A percentile compares a stretch with the other conserved stretches of the same genome.
phyloP scores from a whole-genome alignment of 2,113 vertebrate species.

The Heterocephalus glaber region DNA sequence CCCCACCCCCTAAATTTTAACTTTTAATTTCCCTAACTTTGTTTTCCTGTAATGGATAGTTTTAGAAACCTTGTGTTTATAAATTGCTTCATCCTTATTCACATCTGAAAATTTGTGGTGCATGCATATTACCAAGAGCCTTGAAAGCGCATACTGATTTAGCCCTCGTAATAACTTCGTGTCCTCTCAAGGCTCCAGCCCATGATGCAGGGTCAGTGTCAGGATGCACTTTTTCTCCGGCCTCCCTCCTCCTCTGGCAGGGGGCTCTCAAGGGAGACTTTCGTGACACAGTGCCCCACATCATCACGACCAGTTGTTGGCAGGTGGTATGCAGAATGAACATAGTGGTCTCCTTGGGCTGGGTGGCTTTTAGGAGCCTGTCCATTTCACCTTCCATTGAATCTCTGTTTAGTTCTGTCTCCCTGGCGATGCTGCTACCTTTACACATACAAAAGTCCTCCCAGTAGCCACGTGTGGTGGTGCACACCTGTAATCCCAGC shows the following conservation, averaged over 20 bases:
- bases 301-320: background rate
- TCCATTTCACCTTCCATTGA: background rate
- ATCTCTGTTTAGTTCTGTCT: background rate
- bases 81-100: background rate
- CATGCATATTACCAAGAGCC: background rate
- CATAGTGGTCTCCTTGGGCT: background rate
- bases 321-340: background rate
- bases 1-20: background rate
- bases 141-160: background rate
- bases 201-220: background rate
- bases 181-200: background rate
- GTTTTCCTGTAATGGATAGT: background rate
- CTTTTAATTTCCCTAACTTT: conserved; percentile 35
- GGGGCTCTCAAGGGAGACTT: background rate
- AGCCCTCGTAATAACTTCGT: background rate
- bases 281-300: background rate
- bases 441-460: background rate
- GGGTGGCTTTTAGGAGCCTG: background rate
- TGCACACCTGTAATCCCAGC: background rate
- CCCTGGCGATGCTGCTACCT: background rate
- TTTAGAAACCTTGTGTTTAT: background rate
- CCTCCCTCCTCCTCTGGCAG: background rate
- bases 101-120: background rate
- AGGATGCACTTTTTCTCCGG: background rate
- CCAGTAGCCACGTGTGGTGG: background rate